Evolutionary conservation across 2,797 vertebrate genomes (phyloP), one percentile per base, ranked within the genome.

Genomic region (Tapirus indicus): DNA sequence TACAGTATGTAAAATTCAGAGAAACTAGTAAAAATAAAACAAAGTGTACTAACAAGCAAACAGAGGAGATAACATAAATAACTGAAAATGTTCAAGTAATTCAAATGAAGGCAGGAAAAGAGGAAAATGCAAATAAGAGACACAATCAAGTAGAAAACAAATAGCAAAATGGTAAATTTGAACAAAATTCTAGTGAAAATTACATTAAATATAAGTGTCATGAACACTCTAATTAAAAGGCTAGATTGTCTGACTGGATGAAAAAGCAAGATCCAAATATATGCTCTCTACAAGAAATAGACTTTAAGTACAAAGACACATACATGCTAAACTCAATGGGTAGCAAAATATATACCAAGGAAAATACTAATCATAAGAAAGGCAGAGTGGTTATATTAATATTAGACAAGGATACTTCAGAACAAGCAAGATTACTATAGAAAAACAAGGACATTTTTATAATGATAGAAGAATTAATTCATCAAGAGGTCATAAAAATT

Each of bases 371-470:
- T 49, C 72, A 49, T 35, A 64, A 72, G 52, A 87, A 87, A 83
- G 68, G 18, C 56, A 64, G 32, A 66, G 47, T 75, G 44, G 35
- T 64, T 92, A 75, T 92, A 27, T 64, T 84, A 74, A n/a, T 74
- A 74, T 49, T 75, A 54, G 8, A 64, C 11, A 64, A 78, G 74
- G 54, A 54, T 66, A 89, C 47, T 66, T 90, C n/a, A 78, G 74
- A 68, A 90, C 12, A 78, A 89, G 47, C 25, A 66, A 54, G 54
- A 54, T 90, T 89, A 78, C 18, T 74, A 47, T 20, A 60, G 74
- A 66, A 66, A 52, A 90, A 78, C 47, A 90, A 88, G 32, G 25
- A 64, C 17, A 66, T 66, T 90, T 89, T 78, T 78, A 90, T 86
- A 56, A 56, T 88, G 54, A 44, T n/a, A n/a, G 60, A 79, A 58